Conservation (phyloP, 2,113 vertebrate species). For the Todiramphus saurophagus region DNA sequence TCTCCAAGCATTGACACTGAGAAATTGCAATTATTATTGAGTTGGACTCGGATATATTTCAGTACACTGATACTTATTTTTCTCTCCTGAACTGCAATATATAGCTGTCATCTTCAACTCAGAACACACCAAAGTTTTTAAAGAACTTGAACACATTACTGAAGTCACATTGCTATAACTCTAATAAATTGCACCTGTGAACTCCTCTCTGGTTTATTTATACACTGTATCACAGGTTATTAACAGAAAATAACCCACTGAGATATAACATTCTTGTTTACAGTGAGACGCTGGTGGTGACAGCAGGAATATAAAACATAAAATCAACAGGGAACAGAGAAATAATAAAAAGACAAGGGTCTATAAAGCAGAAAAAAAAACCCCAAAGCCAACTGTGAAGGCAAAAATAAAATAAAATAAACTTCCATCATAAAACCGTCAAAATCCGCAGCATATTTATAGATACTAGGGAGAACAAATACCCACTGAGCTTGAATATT, state of each 20-base stretch:
- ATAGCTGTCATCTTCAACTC: slow-evolving; percentile 49
- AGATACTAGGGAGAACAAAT: slow-evolving; percentile 65
- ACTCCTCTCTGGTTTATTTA: slow-evolving; percentile 77
- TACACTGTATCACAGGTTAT: slow-evolving; percentile 80
- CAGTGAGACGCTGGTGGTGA: slow-evolving; percentile 79
- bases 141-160: slow-evolving; percentile 65
- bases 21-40: slow-evolving; percentile 73
- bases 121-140: slow-evolving; percentile 70
- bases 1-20: slow-evolving; percentile 56
- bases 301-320: slow-evolving; percentile 82
- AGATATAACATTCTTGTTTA: slow-evolving; percentile 82
- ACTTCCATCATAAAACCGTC: slow-evolving; percentile 76
- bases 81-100: slow-evolving; percentile 60
- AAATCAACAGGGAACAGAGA: slow-evolving; percentile 81
- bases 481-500: slow-evolving; percentile 70
- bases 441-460: slow-evolving; percentile 74
- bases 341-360: slow-evolving; percentile 82
- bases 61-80: slow-evolving; percentile 53
- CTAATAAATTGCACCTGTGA: slow-evolving; percentile 80
- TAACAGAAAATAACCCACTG: slow-evolving; percentile 83
- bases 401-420: slow-evolving; percentile 81
- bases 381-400: slow-evolving; percentile 72
- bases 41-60: slow-evolving; percentile 47
- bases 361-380: slow-evolving; percentile 75
- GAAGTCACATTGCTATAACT: slow-evolving; percentile 76